Conservation (phyloP, 1,140 invertebrate species). For the Lordiphosa mommai region DNA sequence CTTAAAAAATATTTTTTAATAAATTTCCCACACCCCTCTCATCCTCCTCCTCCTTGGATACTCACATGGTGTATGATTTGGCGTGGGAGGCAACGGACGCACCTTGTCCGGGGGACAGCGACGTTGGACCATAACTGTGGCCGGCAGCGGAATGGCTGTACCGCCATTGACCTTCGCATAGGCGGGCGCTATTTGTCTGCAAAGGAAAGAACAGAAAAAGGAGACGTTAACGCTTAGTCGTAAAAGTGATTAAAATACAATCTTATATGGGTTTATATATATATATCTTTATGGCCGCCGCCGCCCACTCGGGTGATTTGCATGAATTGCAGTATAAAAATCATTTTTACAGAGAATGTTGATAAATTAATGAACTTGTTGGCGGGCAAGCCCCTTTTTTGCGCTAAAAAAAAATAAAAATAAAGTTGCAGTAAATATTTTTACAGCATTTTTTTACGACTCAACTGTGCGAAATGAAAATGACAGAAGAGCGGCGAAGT, state of each 20-base stretch:
- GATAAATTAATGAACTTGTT: slow-evolving; percentile 58
- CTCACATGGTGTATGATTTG: slow-evolving; percentile 82
- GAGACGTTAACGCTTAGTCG: slow-evolving; percentile 15
- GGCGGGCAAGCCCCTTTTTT: slow-evolving; percentile 46
- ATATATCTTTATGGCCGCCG: slow-evolving; percentile 23
- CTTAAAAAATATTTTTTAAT: slow-evolving; percentile 59
- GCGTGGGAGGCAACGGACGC: slow-evolving; percentile 84
- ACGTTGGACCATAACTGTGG: slow-evolving; percentile 86
- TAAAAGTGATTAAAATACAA: slow-evolving; percentile 9
- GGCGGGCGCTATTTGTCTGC: slow-evolving; percentile 83
- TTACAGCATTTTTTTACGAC: slow-evolving; percentile 46
- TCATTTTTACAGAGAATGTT: slow-evolving; percentile 31
- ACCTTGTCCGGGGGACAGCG: slow-evolving; percentile 88
- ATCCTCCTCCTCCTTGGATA: slow-evolving; percentile 6
- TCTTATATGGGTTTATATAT: slow-evolving; percentile 9
- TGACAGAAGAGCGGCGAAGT: slow-evolving; percentile 2
- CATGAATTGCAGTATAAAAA: slow-evolving; percentile 32
- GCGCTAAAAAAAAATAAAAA: slow-evolving; percentile 14
- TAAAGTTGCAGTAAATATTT: slow-evolving; percentile 41
- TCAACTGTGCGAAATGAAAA: slow-evolving; percentile 26
- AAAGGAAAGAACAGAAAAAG: slow-evolving; percentile 55
- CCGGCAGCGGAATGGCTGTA: slow-evolving; percentile 87
- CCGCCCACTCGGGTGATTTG: slow-evolving; percentile 43
- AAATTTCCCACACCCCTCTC: slow-evolving; percentile 43
- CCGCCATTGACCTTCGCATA: slow-evolving; percentile 82